Conservation (phyloP, 2,888 invertebrate species). For the Cheiracanthium punctorium region DNA sequence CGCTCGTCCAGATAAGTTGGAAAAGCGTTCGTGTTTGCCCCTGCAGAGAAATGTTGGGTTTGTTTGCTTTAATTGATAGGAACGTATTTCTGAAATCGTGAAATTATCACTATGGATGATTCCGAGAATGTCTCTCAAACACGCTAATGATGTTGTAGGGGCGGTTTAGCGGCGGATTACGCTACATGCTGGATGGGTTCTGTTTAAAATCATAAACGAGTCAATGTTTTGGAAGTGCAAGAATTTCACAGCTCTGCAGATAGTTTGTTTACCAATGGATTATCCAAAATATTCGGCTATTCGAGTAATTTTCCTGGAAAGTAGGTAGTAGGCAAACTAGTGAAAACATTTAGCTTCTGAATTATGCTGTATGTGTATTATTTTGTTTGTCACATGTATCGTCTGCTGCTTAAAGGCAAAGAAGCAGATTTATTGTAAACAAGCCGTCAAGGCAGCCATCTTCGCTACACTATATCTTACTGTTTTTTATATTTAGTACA, state of each 20-base stretch:
- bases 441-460: too few species aligned
- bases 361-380: too few species aligned
- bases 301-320: too few species aligned
- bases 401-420: too few species aligned
- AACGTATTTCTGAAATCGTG: constrained; percentile 6
- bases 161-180: neutral
- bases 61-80: constrained; percentile 54
- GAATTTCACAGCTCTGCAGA: neutral
- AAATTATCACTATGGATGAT: constrained; percentile 18
- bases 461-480: too few species aligned
- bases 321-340: too few species aligned
- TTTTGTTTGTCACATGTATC: too few species aligned
- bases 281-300: too few species aligned
- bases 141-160: neutral
- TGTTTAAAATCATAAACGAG: neutral
- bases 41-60: neutral
- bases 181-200: neutral
- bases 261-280: neutral
- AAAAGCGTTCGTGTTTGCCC: constrained; percentile 41
- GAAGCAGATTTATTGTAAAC: too few species aligned
- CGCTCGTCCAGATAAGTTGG: constrained; percentile 50
- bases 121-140: neutral
- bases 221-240: neutral
- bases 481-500: too few species aligned
- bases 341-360: too few species aligned